These are phyloP conservation scores for Pipistrellus pipistrellus DNA, from an alignment of 2,797 vertebrate species.

Conservation along the genomic window DNA sequence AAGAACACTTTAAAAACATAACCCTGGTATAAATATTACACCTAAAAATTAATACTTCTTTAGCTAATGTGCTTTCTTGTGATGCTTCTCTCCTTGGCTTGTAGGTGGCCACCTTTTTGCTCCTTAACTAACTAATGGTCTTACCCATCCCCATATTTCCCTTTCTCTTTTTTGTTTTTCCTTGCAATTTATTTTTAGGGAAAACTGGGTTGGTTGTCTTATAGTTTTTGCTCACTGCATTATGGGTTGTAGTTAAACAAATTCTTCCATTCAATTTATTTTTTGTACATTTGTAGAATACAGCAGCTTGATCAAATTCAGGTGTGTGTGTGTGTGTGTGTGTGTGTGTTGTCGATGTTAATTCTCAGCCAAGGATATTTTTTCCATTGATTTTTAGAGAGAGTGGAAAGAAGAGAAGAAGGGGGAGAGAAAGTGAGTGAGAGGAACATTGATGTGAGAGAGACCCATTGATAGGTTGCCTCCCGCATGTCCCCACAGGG, in stretches of 20 bases:
- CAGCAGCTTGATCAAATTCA: conserved; percentile 21
- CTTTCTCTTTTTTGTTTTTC: not conserved
- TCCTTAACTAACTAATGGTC: too few species aligned
- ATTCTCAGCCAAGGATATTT: too few species aligned
- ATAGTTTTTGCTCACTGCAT: not conserved
- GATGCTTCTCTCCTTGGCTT: too few species aligned
- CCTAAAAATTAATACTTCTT: not conserved
- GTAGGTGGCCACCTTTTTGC: too few species aligned
- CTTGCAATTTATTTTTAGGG: not conserved
- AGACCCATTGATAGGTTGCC: too few species aligned
- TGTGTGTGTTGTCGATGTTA: too few species aligned
- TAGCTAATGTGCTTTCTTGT: too few species aligned
- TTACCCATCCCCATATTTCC: not conserved
- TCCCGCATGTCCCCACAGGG: too few species aligned
- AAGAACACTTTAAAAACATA: conserved; percentile 23
- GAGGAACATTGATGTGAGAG: too few species aligned
- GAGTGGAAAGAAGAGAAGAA: too few species aligned
- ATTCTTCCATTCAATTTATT: not conserved
- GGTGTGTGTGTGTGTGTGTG: not conserved
- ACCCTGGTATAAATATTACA: not conserved
- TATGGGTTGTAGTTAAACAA: not conserved
- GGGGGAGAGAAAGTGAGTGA: too few species aligned
- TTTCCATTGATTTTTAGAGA: too few species aligned
- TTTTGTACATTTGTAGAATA: conserved; percentile 8
- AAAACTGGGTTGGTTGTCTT: not conserved